Evolutionary conservation across 1,140 invertebrate species (phyloP).

Genomic region (Pseudomyrmex cubaensis): DNA sequence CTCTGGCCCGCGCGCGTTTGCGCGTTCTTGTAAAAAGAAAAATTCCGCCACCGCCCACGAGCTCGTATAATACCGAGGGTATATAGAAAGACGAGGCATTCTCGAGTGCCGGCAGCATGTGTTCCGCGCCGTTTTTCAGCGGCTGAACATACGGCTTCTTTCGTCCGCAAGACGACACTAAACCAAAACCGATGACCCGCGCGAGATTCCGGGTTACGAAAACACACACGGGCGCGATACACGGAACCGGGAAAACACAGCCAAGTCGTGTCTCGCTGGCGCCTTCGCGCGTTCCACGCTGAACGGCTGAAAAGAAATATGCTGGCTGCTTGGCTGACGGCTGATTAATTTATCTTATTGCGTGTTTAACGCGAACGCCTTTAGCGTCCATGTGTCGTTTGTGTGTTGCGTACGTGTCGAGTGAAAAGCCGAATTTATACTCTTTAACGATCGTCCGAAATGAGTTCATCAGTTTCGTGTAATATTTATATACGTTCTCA

Average conservation of each 20-base stretch:
- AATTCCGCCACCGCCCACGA: slow-evolving; percentile 48
- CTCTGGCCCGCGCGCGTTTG: not conserved
- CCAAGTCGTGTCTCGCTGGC: slow-evolving; percentile 59
- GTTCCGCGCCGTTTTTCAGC: slow-evolving; percentile 55
- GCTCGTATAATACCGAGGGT: slow-evolving; percentile 41
- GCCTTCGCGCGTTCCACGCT: slow-evolving; percentile 52
- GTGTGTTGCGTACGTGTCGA: not conserved
- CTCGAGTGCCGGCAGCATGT: slow-evolving; percentile 34
- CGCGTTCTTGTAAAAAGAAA: slow-evolving; percentile 26
- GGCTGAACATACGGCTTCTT: slow-evolving; percentile 48
- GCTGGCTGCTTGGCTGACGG: slow-evolving; percentile 22
- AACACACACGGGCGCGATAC: slow-evolving; percentile 66
- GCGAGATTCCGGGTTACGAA: slow-evolving; percentile 69
- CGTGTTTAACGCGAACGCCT: slow-evolving; percentile 43
- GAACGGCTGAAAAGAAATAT: slow-evolving; percentile 56
- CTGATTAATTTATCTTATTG: slow-evolving; percentile 65
- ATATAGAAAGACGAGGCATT: slow-evolving; percentile 13
- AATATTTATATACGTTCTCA: not conserved
- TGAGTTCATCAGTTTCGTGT: slow-evolving; percentile 1
- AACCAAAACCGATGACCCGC: slow-evolving; percentile 66
- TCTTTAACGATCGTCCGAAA: slow-evolving; percentile 14
- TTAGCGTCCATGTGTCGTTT: slow-evolving; percentile 46
- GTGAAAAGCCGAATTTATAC: slow-evolving; percentile 32
- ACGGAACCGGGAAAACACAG: slow-evolving; percentile 60
- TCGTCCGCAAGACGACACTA: slow-evolving; percentile 47